Evolutionary conservation across 2,113 vertebrate genomes (phyloP), one percentile per base, ranked within the genome.

Genomic region (Ploceus nigricollis): DNA sequence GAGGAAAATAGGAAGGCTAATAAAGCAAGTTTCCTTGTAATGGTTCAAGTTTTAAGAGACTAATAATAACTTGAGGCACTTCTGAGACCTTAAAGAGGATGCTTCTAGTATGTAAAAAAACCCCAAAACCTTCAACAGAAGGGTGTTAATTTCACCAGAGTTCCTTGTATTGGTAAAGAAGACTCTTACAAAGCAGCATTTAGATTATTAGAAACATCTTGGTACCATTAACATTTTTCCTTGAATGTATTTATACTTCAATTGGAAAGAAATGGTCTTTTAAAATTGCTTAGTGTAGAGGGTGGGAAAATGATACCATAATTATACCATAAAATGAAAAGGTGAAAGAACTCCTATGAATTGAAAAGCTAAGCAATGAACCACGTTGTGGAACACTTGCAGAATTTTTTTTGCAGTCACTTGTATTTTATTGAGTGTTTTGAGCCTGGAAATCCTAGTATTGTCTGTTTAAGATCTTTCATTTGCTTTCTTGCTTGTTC

Each of bases 341-440:
- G 21, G 17, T 69, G 39, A 51, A 82, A 70, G 65, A 68, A 44
- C 15, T 9, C 39, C n/a, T 60, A 2, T n/a, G 35, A 79, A 31
- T 87, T 79, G 7, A 58, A 54, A 92, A 71, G 14, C 45, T 73
- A 50, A 64, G 45, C 24, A 71, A 10, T 47, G 42, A 68, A 24
- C 3, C 8, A 24, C 1, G 0, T 33, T 31, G 37, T 53, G n/a
- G 17, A 73, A 57, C 10, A 13, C 31, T 68, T 63, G 12, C 5
- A 81, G 27, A n/a, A n/a, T n/a, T n/a, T n/a, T n/a, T n/a, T n/a
- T n/a, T n/a, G n/a, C n/a, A n/a, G n/a, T n/a, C n/a, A n/a, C n/a
- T n/a, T n/a, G n/a, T 19, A 18, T 84, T 89, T 90, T 69, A 18
- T 66, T 73, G 40, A 57, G n/a, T 61, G 27, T 16, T 31, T 4